Percentiles rank a stretch among this genome's conserved stretches.
These are phyloP conservation scores for Tupaia tana DNA, from an alignment of 2,113 vertebrate species.

Conservation along the genomic window DNA sequence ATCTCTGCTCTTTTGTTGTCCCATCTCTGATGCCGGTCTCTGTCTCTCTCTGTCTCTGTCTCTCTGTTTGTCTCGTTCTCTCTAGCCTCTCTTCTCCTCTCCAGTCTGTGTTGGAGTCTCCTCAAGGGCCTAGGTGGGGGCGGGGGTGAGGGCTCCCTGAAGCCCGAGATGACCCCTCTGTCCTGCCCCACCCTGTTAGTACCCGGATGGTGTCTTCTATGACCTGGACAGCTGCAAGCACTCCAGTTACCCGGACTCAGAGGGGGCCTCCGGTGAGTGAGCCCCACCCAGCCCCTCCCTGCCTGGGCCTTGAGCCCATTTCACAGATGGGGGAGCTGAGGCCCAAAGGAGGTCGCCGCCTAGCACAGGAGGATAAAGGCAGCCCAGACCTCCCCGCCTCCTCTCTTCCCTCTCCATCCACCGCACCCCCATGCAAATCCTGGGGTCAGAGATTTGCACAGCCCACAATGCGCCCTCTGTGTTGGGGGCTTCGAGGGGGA, in stretches of 20 bases:
- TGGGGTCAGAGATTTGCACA: constrained; percentile 71
- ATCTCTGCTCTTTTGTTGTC: constrained; percentile 52
- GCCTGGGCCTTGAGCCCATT: background rate
- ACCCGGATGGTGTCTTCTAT: constrained; percentile 78
- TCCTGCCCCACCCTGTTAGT: constrained; percentile 37
- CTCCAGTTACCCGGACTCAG: constrained; percentile 68
- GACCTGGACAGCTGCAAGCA: constrained; percentile 79
- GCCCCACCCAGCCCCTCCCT: background rate
- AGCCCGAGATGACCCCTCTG: background rate
- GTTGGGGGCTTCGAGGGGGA: background rate
- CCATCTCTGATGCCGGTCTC: constrained; percentile 74
- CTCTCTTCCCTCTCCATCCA: background rate
- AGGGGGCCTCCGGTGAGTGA: constrained; percentile 73
- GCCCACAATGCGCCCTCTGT: constrained; percentile 72
- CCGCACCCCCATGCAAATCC: constrained; percentile 71
- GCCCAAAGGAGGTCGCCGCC: background rate
- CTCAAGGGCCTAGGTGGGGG: background rate
- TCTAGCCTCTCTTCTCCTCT: background rate
- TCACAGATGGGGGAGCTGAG: background rate
- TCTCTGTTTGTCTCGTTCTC: background rate
- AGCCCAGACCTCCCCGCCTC: background rate
- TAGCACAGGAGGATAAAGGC: background rate
- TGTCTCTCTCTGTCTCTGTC: background rate
- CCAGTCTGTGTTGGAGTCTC: background rate
- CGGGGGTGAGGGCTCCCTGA: background rate